phyloP scores from a whole-genome alignment of 2,888 invertebrate species.

The Heteropelma amictum region DNA sequence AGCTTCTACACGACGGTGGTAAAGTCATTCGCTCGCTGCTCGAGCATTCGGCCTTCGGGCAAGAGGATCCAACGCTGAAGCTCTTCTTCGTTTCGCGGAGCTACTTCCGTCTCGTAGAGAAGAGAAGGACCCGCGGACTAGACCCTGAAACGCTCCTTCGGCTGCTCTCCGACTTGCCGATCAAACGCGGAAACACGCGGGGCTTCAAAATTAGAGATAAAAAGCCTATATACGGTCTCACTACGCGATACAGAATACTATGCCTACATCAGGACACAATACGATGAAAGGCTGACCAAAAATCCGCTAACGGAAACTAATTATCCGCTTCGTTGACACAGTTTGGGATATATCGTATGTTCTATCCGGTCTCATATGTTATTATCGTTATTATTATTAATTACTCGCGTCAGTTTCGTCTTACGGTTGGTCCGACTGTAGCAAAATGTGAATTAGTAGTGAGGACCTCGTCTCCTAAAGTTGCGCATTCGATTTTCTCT shows the following conservation, averaged over 20 bases:
- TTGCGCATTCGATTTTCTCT: no score
- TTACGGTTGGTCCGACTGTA: no score
- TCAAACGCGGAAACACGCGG: conserved; percentile 27
- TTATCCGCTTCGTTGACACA: neutral
- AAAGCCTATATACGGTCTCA: conserved; percentile 24
- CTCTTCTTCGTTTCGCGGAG: conserved; percentile 34
- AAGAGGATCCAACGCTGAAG: conserved; percentile 16
- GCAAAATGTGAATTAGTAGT: no score
- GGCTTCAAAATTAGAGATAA: conserved; percentile 42
- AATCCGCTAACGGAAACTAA: neutral
- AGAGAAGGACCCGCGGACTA: conserved; percentile 13
- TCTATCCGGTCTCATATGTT: neutral
- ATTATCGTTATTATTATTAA: neutral
- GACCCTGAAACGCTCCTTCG: conserved; percentile 24
- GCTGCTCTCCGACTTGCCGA: conserved; percentile 16
- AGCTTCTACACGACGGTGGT: neutral
- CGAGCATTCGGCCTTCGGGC: conserved; percentile 19
- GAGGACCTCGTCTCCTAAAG: no score
- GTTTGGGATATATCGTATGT: neutral
- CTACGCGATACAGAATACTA: neutral
- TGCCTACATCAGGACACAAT: conserved; percentile 1
- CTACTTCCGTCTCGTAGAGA: neutral
- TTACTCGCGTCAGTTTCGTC: no score
- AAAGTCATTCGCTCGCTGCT: conserved; percentile 23
- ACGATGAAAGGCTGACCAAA: neutral